Conservation (phyloP, 1,140 invertebrate genomes). For the Samia ricini region DNA sequence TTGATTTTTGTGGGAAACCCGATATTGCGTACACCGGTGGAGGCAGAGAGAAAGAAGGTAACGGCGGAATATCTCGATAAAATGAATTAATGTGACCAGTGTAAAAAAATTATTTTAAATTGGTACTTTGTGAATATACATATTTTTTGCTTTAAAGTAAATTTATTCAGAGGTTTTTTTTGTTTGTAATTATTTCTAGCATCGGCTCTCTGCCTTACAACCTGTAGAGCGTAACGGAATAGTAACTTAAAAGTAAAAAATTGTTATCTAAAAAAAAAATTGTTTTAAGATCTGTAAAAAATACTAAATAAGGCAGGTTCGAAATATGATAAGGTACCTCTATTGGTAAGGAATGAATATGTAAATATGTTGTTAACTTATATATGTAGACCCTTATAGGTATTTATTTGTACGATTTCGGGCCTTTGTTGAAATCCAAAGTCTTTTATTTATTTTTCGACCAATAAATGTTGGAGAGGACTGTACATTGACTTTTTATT, state of each 20-base stretch:
- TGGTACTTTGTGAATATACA: no score
- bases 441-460: constrained; percentile 78
- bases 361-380: constrained; percentile 73
- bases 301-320: constrained; percentile 33
- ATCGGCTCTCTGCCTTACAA: constrained; percentile 25
- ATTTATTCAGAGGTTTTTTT: not conserved
- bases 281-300: constrained; percentile 55
- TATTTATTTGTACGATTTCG: constrained; percentile 75
- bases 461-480: constrained; percentile 77
- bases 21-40: constrained; percentile 15
- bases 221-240: constrained; percentile 36
- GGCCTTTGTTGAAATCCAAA: constrained; percentile 75
- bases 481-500: constrained; percentile 35
- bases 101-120: constrained; percentile 20
- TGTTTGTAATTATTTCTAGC: not conserved
- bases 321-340: constrained; percentile 5
- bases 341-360: constrained; percentile 18
- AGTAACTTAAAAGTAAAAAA: constrained; percentile 35
- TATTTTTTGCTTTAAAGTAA: not conserved
- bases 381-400: constrained; percentile 66
- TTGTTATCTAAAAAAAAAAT: constrained; percentile 51
- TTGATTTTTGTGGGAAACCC: constrained; percentile 17
- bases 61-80: not conserved
- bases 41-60: constrained; percentile 6
- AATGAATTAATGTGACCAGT: not conserved